phyloP scores from a whole-genome alignment of 2,113 vertebrate species.

The Eulemur macaco region DNA sequence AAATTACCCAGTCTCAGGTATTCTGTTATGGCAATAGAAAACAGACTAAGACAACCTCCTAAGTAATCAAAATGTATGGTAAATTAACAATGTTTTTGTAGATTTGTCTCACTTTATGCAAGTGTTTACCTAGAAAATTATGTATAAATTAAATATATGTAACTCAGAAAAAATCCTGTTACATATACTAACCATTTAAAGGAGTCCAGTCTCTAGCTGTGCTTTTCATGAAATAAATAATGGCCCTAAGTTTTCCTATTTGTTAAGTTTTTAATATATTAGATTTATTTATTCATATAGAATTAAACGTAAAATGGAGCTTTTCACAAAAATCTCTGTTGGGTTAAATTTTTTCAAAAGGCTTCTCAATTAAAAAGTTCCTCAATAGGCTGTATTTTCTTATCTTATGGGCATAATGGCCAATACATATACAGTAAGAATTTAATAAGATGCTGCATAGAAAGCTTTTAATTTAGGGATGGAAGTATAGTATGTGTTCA shows the following conservation, averaged over 20 bases:
- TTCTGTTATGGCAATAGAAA: neutral
- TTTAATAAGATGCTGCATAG: slow-evolving; percentile 1
- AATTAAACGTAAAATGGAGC: neutral
- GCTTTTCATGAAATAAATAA: slow-evolving; percentile 38
- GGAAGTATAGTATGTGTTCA: neutral
- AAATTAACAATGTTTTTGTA: neutral
- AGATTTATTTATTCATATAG: neutral
- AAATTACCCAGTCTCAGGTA: neutral
- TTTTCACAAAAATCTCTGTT: slow-evolving; percentile 28
- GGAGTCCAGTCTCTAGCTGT: neutral
- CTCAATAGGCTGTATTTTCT: neutral
- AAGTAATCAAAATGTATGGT: neutral
- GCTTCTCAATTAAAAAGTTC: neutral
- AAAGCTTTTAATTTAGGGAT: slow-evolving; percentile 3
- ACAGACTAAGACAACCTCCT: neutral
- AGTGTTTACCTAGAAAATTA: slow-evolving; percentile 20
- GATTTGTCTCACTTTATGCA: neutral
- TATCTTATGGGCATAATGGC: neutral
- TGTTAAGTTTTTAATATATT: slow-evolving; percentile 9
- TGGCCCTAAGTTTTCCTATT: neutral
- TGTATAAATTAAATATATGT: neutral
- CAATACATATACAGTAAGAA: neutral
- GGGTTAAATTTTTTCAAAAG: slow-evolving; percentile 8
- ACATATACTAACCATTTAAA: neutral
- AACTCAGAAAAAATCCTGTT: neutral